These are phyloP conservation scores for Enteromius treurensis DNA, from an alignment of 2,797 vertebrate species.

Conservation along the genomic window DNA sequence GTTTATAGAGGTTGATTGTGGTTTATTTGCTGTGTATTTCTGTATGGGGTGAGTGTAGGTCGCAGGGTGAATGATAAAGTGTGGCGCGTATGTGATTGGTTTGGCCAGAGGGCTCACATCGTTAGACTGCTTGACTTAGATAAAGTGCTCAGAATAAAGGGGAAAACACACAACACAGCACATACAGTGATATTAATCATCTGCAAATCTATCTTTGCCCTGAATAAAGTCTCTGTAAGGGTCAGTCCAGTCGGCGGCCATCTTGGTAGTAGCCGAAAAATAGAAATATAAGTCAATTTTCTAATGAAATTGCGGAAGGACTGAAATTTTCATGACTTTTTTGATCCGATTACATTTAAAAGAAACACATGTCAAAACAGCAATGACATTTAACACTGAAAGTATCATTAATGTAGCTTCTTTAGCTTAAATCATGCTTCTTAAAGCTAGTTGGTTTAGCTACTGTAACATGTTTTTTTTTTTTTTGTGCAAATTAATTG, in stretches of 20 bases:
- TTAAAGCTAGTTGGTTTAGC: not conserved
- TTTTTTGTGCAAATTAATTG: too few species aligned
- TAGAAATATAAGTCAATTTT: not conserved
- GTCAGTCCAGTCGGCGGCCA: not conserved
- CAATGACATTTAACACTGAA: not conserved
- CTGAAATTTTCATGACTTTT: not conserved
- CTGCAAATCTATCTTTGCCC: constrained; percentile 15
- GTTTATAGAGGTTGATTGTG: constrained; percentile 29
- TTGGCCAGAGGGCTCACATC: constrained; percentile 39
- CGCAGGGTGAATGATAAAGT: constrained; percentile 43
- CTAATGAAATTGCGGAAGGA: not conserved
- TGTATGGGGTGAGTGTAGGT: constrained; percentile 24
- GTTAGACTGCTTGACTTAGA: constrained; percentile 39
- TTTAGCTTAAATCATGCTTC: not conserved
- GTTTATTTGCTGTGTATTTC: constrained; percentile 29
- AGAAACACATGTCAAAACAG: not conserved
- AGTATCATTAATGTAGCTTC: not conserved
- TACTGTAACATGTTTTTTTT: too few species aligned
- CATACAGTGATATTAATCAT: constrained; percentile 37
- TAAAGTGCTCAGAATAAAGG: constrained; percentile 10
- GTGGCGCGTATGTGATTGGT: constrained; percentile 39
- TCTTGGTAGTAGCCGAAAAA: not conserved
- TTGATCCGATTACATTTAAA: not conserved
- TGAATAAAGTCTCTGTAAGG: not conserved
- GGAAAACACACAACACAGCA: constrained; percentile 6